These are phyloP conservation scores for Lates japonicus DNA, from an alignment of 2,797 vertebrate genomes.

Conservation along the genomic window DNA sequence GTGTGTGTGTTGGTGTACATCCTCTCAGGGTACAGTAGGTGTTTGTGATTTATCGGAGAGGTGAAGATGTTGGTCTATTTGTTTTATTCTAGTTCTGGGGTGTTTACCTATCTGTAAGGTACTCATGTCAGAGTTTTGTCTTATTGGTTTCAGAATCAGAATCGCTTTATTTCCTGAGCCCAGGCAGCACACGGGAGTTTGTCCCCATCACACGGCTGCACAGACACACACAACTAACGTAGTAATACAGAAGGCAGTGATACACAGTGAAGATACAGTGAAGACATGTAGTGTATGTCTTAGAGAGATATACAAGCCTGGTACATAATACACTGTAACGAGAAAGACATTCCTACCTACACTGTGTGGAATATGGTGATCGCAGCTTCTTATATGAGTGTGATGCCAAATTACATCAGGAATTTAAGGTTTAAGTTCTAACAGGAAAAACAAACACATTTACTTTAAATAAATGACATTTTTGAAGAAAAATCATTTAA, in stretches of 20 bases:
- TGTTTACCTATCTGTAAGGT: conserved; percentile 64
- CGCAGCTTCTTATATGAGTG: neutral
- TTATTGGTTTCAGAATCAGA: conserved; percentile 50
- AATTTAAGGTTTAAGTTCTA: neutral
- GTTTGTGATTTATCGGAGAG: conserved; percentile 67
- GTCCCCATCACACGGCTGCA: neutral
- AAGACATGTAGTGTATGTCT: neutral
- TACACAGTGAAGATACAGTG: neutral
- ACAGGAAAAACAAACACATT: too few species aligned
- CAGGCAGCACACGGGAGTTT: conserved; percentile 6
- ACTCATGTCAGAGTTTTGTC: conserved; percentile 58
- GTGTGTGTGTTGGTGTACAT: conserved; percentile 34
- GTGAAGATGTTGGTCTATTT: conserved; percentile 68
- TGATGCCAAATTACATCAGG: neutral
- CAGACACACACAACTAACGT: conserved; percentile 1
- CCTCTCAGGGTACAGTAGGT: conserved; percentile 44
- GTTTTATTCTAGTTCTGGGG: conserved; percentile 66
- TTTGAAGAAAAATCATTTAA: too few species aligned
- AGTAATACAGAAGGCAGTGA: neutral
- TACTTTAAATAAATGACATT: too few species aligned
- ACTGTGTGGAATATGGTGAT: neutral
- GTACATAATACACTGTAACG: neutral
- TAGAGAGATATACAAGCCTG: neutral
- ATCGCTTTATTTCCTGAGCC: conserved; percentile 45
- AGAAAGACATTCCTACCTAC: neutral